Conservation (phyloP, 2,888 invertebrate species). For the Branchellion lobata region DNA sequence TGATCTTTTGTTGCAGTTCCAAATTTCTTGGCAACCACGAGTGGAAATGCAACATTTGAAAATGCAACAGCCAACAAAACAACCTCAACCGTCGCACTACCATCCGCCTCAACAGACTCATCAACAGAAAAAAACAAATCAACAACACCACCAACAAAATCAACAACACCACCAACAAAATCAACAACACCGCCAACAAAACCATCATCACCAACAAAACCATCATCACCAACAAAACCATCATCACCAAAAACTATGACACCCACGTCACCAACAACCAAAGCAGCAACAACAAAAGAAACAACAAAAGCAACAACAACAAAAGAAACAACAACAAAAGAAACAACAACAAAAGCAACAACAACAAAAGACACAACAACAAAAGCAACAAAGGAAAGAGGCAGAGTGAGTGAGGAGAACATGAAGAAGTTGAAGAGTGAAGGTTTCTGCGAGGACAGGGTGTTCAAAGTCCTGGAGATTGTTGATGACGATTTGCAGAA, state of each 20-base stretch:
- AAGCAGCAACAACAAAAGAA: no score
- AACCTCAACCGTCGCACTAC: neutral
- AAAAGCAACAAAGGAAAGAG: neutral
- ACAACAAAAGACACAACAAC: neutral
- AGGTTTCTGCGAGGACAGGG: slow-evolving; percentile 85
- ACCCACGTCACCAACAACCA: no score
- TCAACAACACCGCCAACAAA: slow-evolving; percentile 17
- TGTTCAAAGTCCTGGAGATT: slow-evolving; percentile 85
- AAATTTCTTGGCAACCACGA: no score
- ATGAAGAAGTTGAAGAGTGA: slow-evolving; percentile 84
- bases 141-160: slow-evolving; percentile 15
- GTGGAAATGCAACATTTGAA: no score
- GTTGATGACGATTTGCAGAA: slow-evolving; percentile 89
- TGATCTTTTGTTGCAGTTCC: no score
- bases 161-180: slow-evolving; percentile 23
- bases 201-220: neutral
- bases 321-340: no score
- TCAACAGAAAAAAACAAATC: slow-evolving; percentile 2
- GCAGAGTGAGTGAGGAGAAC: no score
- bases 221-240: no score
- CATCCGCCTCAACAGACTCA: neutral
- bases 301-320: no score
- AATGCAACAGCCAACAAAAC: no score
- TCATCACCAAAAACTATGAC: no score
- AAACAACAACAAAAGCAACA: no score